Percentiles rank a stretch among this genome's conserved stretches.
These are phyloP conservation scores for Spodoptera picta DNA, from an alignment of 2,888 invertebrate genomes.

Conservation along the genomic window DNA sequence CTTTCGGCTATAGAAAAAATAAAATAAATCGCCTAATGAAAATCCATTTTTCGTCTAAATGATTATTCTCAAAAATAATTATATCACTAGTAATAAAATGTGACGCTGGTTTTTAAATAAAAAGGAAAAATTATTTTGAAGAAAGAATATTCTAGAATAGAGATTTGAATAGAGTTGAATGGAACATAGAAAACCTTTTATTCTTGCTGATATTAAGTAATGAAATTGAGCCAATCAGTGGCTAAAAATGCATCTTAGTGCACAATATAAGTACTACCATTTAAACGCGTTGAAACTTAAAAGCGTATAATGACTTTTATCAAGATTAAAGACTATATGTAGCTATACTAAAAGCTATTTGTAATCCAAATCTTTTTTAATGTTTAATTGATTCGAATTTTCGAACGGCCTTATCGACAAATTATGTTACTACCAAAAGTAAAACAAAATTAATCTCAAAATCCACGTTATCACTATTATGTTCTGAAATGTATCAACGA, in stretches of 20 bases:
- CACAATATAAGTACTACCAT: neutral
- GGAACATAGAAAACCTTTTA: constrained; percentile 50
- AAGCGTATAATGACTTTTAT: too few species aligned
- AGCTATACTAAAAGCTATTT: too few species aligned
- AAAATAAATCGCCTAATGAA: constrained; percentile 1
- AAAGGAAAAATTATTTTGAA: constrained; percentile 44
- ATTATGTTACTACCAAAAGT: too few species aligned
- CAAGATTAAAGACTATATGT: too few species aligned
- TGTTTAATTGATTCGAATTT: too few species aligned
- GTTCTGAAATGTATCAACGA: too few species aligned
- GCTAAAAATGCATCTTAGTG: constrained; percentile 32
- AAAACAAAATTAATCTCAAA: too few species aligned
- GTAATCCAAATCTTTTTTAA: too few species aligned
- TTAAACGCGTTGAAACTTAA: too few species aligned
- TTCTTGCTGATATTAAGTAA: constrained; percentile 55
- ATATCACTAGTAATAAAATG: constrained; percentile 24
- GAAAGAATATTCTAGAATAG: constrained; percentile 16
- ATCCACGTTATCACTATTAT: too few species aligned
- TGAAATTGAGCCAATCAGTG: constrained; percentile 38
- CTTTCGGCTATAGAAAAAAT: neutral
- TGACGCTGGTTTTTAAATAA: constrained; percentile 28
- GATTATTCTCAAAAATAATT: constrained; percentile 20
- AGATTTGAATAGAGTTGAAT: constrained; percentile 39
- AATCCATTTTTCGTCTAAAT: constrained; percentile 22
- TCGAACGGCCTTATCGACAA: too few species aligned